These are phyloP conservation scores for Tortricodes alternella DNA, from an alignment of 2,888 invertebrate species.

Conservation along the genomic window DNA sequence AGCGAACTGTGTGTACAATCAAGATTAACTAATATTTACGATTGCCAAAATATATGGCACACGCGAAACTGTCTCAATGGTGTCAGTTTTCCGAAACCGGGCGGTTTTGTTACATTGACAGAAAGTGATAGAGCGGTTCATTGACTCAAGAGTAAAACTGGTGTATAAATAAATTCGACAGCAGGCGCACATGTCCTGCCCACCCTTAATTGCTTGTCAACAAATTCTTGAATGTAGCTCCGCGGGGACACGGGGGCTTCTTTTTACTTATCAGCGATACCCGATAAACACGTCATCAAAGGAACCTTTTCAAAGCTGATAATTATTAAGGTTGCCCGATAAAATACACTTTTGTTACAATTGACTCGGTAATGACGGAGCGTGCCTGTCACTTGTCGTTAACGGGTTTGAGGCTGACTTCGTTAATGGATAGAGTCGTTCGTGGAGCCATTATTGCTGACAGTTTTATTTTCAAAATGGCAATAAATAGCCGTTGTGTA, in stretches of 20 bases:
- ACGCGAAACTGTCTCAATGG: background rate
- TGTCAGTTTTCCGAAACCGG: background rate
- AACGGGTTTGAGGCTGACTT: conserved; percentile 2
- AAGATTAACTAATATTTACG: background rate
- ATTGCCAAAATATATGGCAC: background rate
- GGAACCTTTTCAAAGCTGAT: conserved; percentile 47
- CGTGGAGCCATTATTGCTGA: conserved; percentile 8
- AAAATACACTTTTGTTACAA: conserved; percentile 23
- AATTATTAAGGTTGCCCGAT: conserved; percentile 8
- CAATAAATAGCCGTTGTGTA: background rate
- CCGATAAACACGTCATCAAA: conserved; percentile 66
- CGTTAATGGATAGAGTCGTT: conserved; percentile 14
- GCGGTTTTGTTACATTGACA: background rate
- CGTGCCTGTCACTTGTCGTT: background rate
- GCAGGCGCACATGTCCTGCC: conserved; percentile 46
- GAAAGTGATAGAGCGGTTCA: conserved; percentile 33
- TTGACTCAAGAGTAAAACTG: conserved; percentile 43
- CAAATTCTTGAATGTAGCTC: conserved; percentile 72
- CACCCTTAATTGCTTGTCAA: conserved; percentile 75
- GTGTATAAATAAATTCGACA: conserved; percentile 39
- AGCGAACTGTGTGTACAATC: background rate
- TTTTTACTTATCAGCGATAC: conserved; percentile 63
- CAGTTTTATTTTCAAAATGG: conserved; percentile 18
- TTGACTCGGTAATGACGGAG: conserved; percentile 13
- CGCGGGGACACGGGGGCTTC: conserved; percentile 59